Base-by-base conservation (phyloP, 1,140 invertebrate species). In the Cataglyphis hispanica region DNA sequence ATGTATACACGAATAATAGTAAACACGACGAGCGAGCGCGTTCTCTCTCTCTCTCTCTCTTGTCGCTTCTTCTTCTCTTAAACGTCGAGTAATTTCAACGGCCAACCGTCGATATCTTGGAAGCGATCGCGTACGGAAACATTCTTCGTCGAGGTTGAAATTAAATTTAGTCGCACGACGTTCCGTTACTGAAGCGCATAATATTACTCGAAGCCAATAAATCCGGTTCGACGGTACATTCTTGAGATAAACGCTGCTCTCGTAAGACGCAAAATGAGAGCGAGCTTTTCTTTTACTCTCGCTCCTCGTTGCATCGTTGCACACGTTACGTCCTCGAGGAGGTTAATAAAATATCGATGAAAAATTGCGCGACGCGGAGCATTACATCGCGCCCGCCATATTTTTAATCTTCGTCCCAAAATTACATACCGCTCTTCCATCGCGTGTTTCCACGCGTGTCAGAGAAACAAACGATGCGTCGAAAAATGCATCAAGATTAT, bases 11-110 rank as follows among this genome's bases (percentile, higher is more conserved):
- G 61, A 53, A 78, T 75, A 85, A 81, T 37, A 50, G 69, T 40
- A 58, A 50, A 66, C 63, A 46, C 60, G 63, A 60, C n/a, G 34
- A 56, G 66, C 53, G 16, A 43, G 63, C 4, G 13, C 46, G n/a
- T n/a, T n/a, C n/a, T 40, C 37, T 40, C 8, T 50, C 4, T 50
- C 46, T 16, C 0, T 50, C 46, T 50, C 13, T 50, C 46, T 19
- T 5, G 77, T 31, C 46, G 50, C 40, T 75, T 50, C 80, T 78
- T 86, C 74, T 84, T 81, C 50, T 87, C 85, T 85, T 80, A 80
- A 87, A 77, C 61, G 67, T 66, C 60, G 75, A 81, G 85, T 90
- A 87, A 90, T 89, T 89, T 87, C 85, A 70, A 76, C 74, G 60
- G 56, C 61, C 31, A 46, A 13, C 37, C 22, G 27, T 67, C 69